These are phyloP conservation scores for Mnemiopsis leidyi DNA, from an alignment of 37 sponge, comb jelly and placozoan genomes.

Conservation along the genomic window DNA sequence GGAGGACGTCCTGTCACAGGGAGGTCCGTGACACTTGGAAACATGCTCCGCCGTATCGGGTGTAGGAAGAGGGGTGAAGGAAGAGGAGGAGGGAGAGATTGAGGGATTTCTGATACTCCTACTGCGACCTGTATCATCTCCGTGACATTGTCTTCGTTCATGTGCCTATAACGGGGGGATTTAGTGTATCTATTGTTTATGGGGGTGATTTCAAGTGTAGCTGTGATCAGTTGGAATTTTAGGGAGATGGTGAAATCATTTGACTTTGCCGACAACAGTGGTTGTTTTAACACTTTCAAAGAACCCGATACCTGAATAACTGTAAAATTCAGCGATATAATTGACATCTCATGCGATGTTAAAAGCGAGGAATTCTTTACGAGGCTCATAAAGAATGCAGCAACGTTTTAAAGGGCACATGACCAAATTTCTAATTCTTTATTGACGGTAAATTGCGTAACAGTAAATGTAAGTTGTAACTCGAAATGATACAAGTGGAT, in stretches of 20 bases:
- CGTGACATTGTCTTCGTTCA: no score
- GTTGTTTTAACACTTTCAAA: neutral
- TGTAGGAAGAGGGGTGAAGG: neutral
- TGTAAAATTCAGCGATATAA: neutral
- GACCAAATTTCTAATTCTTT: neutral
- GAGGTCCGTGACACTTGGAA: neutral
- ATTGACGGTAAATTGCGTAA: neutral
- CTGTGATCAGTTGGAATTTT: neutral
- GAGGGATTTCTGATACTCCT: no score
- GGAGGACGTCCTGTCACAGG: neutral
- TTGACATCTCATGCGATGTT: neutral
- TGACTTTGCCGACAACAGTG: neutral
- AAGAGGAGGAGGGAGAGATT: neutral
- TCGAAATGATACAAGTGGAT: neutral
- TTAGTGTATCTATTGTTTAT: neutral
- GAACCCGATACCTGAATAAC: neutral
- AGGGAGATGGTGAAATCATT: no score
- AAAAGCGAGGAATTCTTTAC: neutral
- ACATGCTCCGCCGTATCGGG: neutral
- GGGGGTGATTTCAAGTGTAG: neutral
- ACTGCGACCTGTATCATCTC: no score
- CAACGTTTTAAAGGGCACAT: neutral
- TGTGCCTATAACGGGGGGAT: neutral
- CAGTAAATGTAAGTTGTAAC: neutral
- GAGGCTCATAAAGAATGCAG: neutral